phyloP scores from a whole-genome alignment of 2,113 vertebrate genomes.

The Phyllostomus discolor region DNA sequence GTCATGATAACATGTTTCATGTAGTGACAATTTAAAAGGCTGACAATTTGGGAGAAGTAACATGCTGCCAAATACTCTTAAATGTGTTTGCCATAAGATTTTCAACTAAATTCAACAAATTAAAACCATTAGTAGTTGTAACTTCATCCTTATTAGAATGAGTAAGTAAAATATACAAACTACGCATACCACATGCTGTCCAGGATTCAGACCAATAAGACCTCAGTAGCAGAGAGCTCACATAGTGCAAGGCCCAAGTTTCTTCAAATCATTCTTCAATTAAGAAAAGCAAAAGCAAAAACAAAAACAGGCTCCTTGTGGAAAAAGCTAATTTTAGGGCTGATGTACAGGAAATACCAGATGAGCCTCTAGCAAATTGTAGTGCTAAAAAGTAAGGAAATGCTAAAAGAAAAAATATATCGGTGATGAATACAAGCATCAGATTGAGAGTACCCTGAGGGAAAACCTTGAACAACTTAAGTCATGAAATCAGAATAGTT shows the following conservation, averaged over 20 bases:
- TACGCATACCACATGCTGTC: background rate
- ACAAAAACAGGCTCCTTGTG: rapidly evolving
- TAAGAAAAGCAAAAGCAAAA: background rate
- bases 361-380: background rate
- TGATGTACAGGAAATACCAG: background rate
- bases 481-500: background rate
- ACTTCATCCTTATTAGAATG: background rate
- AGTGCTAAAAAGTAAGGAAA: background rate
- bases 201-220: background rate
- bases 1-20: background rate
- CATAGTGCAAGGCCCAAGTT: background rate
- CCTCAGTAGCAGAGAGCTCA: background rate
- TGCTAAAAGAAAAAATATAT: background rate
- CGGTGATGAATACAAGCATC: background rate
- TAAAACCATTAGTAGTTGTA: background rate
- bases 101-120: background rate
- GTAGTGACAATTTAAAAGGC: background rate
- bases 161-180: background rate
- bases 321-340: background rate
- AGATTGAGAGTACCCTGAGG: background rate
- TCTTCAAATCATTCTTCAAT: background rate
- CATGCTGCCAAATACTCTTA: background rate
- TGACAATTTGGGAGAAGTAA: background rate
- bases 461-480: background rate
- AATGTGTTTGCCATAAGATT: background rate